These are phyloP conservation scores for Heliothis peltigera DNA, from an alignment of 2,888 invertebrate genomes.

Conservation along the genomic window DNA sequence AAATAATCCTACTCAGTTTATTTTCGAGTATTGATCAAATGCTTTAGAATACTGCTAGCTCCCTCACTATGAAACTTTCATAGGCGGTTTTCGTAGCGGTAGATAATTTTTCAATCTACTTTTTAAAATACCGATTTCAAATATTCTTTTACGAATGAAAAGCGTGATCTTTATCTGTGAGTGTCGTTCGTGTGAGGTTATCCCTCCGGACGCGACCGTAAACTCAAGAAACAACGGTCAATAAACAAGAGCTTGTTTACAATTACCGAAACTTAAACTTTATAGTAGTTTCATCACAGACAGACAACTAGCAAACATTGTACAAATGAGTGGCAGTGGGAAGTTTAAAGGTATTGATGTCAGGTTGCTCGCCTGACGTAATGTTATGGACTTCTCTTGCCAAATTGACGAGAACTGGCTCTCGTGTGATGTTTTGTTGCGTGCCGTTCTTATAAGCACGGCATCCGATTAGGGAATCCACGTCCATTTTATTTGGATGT, in stretches of 20 bases:
- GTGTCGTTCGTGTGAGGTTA: too few species aligned
- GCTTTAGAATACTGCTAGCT: too few species aligned
- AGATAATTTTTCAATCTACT: too few species aligned
- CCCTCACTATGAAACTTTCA: too few species aligned
- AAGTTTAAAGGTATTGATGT: slow-evolving; percentile 20
- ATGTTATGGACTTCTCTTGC: slow-evolving; percentile 4
- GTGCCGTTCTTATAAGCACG: background rate
- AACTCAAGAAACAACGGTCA: too few species aligned
- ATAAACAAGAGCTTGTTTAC: background rate
- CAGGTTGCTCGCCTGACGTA: slow-evolving; percentile 20
- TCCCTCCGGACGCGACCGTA: too few species aligned
- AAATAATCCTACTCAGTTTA: too few species aligned
- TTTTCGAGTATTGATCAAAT: too few species aligned
- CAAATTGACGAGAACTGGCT: slow-evolving; percentile 10
- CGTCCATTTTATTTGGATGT: background rate
- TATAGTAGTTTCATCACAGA: slow-evolving; percentile 12
- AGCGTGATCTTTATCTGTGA: too few species aligned
- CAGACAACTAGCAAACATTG: slow-evolving; percentile 11
- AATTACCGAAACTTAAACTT: background rate
- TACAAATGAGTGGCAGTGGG: slow-evolving; percentile 5
- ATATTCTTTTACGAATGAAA: too few species aligned
- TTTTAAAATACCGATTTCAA: too few species aligned
- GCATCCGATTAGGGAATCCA: background rate
- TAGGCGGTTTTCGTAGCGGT: too few species aligned
- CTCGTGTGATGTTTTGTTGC: background rate